phyloP scores from a whole-genome alignment of 2,888 invertebrate species.

The Strigamia maritima region DNA sequence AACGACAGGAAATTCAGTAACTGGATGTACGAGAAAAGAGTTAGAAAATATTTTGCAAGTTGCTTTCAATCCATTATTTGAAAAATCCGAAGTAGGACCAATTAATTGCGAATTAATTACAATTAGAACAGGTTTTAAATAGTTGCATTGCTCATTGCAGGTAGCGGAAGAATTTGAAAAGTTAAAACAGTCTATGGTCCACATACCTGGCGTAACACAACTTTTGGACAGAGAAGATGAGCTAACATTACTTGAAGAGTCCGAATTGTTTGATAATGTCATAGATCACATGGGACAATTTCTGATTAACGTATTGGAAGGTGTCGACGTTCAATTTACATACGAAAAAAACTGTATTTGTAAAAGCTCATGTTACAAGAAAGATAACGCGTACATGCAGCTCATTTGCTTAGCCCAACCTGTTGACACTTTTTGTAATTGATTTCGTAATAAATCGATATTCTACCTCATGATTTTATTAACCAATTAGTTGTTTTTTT shows the following conservation, averaged over 20 bases:
- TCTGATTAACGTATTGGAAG: background rate
- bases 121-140: no score
- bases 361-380: background rate
- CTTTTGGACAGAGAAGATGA: background rate
- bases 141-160: background rate
- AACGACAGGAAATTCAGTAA: background rate
- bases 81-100: background rate
- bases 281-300: background rate
- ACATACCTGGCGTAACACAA: background rate
- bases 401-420: background rate
- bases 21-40: background rate
- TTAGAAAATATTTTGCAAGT: constrained; percentile 1
- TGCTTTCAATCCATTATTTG: background rate
- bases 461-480: background rate
- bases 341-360: constrained; percentile 6
- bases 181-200: background rate
- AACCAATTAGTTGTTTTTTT: background rate
- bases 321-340: background rate
- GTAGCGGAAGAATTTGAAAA: background rate
- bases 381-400: background rate
- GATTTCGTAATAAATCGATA: background rate
- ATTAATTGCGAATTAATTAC: no score
- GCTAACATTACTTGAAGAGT: background rate
- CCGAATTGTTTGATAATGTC: background rate
- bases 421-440: background rate